Conservation (phyloP, 2,888 invertebrate genomes). For the Polymixis flavicincta region DNA sequence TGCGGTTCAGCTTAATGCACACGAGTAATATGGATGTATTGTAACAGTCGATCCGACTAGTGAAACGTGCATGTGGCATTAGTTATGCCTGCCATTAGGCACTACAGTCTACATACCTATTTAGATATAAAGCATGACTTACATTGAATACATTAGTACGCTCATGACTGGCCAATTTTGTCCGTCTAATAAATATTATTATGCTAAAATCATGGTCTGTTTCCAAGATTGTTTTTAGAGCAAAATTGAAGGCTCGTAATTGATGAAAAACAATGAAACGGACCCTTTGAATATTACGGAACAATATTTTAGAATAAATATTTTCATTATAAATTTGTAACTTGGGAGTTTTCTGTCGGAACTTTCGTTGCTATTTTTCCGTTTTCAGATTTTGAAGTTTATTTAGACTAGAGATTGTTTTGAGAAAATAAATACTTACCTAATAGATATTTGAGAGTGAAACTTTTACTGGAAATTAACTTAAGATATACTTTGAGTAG, state of each 20-base stretch:
- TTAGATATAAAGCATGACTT: slow-evolving; percentile 56
- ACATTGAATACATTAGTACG: slow-evolving; percentile 42
- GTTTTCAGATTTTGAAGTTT: slow-evolving; percentile 26
- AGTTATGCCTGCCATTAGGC: slow-evolving; percentile 65
- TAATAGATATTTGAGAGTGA: neutral
- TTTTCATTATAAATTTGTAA: slow-evolving; percentile 53
- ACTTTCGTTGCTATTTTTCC: neutral
- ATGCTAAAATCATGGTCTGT: slow-evolving; percentile 21
- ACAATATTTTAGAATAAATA: slow-evolving; percentile 50
- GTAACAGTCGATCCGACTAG: slow-evolving; percentile 47
- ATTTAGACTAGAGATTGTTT: slow-evolving; percentile 13
- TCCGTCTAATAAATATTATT: slow-evolving; percentile 23
- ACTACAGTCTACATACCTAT: slow-evolving; percentile 51
- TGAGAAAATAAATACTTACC: slow-evolving; percentile 3
- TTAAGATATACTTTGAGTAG: neutral
- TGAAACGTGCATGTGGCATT: slow-evolving; percentile 69
- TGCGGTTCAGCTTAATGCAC: slow-evolving; percentile 70
- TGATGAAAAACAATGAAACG: slow-evolving; percentile 25
- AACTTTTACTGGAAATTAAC: neutral
- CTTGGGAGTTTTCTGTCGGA: slow-evolving; percentile 18
- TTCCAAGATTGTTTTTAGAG: slow-evolving; percentile 32
- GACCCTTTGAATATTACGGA: slow-evolving; percentile 26
- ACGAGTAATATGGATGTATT: slow-evolving; percentile 59
- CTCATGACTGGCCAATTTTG: slow-evolving; percentile 22
- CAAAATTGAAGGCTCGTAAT: slow-evolving; percentile 16